Evolutionary conservation across 2,888 invertebrate genomes (phyloP).

Genomic region (Parnassius smintheus): DNA sequence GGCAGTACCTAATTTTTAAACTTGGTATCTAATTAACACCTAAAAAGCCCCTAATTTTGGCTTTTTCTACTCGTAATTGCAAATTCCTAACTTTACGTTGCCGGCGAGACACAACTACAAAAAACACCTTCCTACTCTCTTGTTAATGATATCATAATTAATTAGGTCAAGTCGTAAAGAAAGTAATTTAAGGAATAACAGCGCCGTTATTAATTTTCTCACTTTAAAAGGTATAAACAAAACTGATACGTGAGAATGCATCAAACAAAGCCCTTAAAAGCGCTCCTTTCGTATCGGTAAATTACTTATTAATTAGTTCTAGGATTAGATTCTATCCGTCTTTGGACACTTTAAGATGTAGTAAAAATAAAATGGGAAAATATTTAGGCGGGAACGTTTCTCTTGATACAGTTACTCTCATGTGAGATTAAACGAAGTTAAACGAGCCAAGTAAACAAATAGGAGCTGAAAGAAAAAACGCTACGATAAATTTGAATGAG

Average conservation of each 20-base stretch:
- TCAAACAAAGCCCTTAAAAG: slow-evolving; percentile 18
- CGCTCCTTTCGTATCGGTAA: slow-evolving; percentile 14
- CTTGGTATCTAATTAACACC: too few relatives aligned
- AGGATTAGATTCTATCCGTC: slow-evolving; percentile 13
- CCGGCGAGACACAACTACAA: not conserved
- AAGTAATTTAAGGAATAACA: slow-evolving; percentile 2
- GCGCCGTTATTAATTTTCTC: slow-evolving; percentile 2
- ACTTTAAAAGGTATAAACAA: slow-evolving; percentile 10
- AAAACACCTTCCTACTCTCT: not conserved
- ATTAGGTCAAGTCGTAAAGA: slow-evolving; percentile 3
- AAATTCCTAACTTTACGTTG: too few relatives aligned
- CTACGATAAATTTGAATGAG: slow-evolving; percentile 27
- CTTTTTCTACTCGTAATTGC: too few relatives aligned
- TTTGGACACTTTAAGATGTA: slow-evolving; percentile 19
- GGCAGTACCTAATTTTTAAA: too few relatives aligned
- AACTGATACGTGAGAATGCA: slow-evolving; percentile 11
- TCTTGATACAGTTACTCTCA: slow-evolving; percentile 24
- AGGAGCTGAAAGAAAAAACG: slow-evolving; percentile 21
- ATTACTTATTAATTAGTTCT: slow-evolving; percentile 25
- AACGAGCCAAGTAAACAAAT: slow-evolving; percentile 27
- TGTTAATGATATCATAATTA: slow-evolving; percentile 5
- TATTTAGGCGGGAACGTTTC: slow-evolving; percentile 24
- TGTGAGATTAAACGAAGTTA: slow-evolving; percentile 28
- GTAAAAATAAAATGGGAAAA: slow-evolving; percentile 24
- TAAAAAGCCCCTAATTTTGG: too few relatives aligned